Conservation (phyloP, 2,797 vertebrate species). For the Amblyopsis hoosieri region DNA sequence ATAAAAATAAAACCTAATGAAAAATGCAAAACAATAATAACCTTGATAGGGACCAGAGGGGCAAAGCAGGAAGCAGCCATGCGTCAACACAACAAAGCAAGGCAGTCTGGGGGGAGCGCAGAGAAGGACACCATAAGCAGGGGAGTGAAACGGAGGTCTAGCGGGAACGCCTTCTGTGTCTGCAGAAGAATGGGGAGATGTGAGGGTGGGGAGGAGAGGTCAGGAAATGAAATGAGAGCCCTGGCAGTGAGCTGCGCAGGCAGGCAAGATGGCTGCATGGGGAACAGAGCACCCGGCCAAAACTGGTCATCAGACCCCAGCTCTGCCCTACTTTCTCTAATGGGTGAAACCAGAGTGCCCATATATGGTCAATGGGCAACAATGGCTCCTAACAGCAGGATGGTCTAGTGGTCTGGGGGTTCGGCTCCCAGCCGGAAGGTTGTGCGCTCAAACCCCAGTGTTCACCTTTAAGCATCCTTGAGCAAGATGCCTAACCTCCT, state of each 20-base stretch:
- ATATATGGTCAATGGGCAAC: constrained; percentile 53
- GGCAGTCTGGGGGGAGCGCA: constrained; percentile 15
- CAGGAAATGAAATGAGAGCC: constrained; percentile 40
- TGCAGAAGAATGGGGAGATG: too few species aligned
- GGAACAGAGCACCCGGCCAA: constrained; percentile 67
- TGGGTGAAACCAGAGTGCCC: constrained; percentile 60
- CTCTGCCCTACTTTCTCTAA: constrained; percentile 77
- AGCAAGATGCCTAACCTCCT: too few species aligned
- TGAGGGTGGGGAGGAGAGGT: too few species aligned
- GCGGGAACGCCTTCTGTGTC: too few species aligned
- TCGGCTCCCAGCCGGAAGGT: too few species aligned
- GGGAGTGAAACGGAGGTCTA: constrained; percentile 22
- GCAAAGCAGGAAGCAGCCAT: constrained; percentile 59
- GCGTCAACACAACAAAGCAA: constrained; percentile 3
- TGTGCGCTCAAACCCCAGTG: too few species aligned
- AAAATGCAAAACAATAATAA: too few species aligned
- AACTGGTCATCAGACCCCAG: constrained; percentile 69
- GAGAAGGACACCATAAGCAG: too few species aligned
- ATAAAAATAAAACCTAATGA: too few species aligned
- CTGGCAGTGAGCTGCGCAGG: constrained; percentile 57
- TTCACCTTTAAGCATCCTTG: too few species aligned
- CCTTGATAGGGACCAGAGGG: constrained; percentile 19
- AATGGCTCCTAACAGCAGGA: constrained; percentile 4
- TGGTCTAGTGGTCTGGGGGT: too few species aligned
- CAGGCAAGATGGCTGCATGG: constrained; percentile 75